Evolutionary conservation across 2,888 invertebrate species (phyloP), one percentile per base, ranked within the genome.

Genomic region (Phrixothrix hirtus): DNA sequence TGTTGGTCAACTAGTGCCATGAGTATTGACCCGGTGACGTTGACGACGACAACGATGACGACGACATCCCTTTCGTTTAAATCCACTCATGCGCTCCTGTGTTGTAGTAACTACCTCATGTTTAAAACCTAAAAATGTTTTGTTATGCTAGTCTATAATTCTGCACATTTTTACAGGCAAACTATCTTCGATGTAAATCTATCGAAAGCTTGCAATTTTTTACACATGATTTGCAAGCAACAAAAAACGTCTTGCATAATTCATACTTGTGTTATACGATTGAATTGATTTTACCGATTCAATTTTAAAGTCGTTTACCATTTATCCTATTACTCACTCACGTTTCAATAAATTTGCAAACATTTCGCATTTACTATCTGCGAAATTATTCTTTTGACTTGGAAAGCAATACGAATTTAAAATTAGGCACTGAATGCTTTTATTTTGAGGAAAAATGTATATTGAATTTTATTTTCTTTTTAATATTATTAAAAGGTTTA

Each of bases 21-120:
- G 49, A 62, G 66, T 71, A 70, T 70, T 69, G 70, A 70, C 68
- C 70, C 68, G 62, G 48, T 46, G 45, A 39, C 32, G 49, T 30
- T 27, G 44, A 43, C 47, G 36, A 27, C 38, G 37, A 32, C 43
- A 43, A 11, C 37, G 44, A 39, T 36, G 34, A 21, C 42, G 58
- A 55, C 59, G 51, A 57, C 47, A 41, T 36, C 55, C 45, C 26
- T 58, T 51, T 57, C 41, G 62, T 60, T 59, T 58, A 36, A 32
- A 57, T 46, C 46, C 43, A 63, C 63, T 67, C 55, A 35, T 65
- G 66, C 66, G 66, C 61, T 64, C 61, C 39, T 60, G 55, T 51
- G 51, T 63, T 64, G 57, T 55, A 56, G 45, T 29, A 26, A 26
- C 26, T 26, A 37, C 12, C 48, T 25, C 48, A 36, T 34, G 48